phyloP scores from a whole-genome alignment of 2,888 invertebrate genomes.

The Anticlea derivata region DNA sequence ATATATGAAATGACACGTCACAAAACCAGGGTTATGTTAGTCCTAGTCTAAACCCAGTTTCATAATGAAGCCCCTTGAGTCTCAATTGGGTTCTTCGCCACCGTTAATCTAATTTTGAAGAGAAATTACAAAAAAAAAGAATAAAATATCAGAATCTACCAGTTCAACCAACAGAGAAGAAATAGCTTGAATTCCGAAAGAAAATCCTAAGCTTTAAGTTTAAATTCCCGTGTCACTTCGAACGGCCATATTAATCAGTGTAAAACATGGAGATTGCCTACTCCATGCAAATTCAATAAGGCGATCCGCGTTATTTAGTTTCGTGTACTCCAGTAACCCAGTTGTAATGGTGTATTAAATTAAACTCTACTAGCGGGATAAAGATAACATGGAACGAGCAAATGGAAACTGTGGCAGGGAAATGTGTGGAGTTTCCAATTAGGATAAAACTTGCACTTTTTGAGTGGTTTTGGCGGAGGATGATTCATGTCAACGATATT shows the following conservation, averaged over 20 bases:
- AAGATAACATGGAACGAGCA: slow-evolving; percentile 64
- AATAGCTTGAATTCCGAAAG: not conserved
- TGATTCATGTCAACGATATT: not conserved
- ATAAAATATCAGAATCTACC: no score
- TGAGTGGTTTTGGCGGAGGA: not conserved
- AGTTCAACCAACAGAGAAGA: no score
- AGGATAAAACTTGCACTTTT: not conserved
- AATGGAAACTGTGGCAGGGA: slow-evolving; percentile 54
- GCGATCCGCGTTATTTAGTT: slow-evolving; percentile 42
- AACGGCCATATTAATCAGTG: slow-evolving; percentile 30
- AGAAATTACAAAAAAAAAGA: no score
- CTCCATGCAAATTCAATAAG: slow-evolving; percentile 32
- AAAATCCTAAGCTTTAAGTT: slow-evolving; percentile 2
- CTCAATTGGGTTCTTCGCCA: no score
- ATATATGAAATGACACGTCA: no score
- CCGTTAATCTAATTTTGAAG: no score
- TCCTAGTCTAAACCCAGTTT: no score
- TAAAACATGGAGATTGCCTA: slow-evolving; percentile 31
- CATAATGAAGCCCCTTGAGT: no score
- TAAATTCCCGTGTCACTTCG: slow-evolving; percentile 9
- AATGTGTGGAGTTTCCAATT: slow-evolving; percentile 33
- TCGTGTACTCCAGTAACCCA: slow-evolving; percentile 54
- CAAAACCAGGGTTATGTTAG: no score
- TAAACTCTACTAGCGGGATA: slow-evolving; percentile 65
- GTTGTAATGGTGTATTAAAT: slow-evolving; percentile 69